Evolutionary conservation across 1,140 invertebrate species (phyloP), one percentile per base, ranked within the genome.

Genomic region (Drosophila murphyi): DNA sequence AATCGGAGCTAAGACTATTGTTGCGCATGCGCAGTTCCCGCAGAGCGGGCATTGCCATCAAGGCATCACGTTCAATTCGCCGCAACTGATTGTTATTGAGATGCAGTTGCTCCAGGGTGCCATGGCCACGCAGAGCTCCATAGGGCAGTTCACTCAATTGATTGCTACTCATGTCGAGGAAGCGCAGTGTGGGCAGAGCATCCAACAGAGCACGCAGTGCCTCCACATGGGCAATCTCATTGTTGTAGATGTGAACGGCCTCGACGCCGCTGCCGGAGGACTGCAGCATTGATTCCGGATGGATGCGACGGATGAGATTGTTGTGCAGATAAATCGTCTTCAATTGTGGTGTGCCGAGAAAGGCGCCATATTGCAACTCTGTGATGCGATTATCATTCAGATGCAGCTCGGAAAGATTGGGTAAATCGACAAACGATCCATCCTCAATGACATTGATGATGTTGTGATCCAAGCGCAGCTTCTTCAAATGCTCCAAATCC

Each of bases 271-370:
- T 96, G 4, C 94, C 94, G 0, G 94, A 95, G 47, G 95, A 93
- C 71, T 96, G 96, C 2, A 96, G 93, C 91, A 97, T 96, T 69
- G 96, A 96, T 80, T 97, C 96, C 1, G 96, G 96, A 82, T 97
- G 96, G 34, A 97, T 95, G 62, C 95, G 94, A 29, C 95, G 94
- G n/a, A 98, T 94, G 12, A 94, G 93, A 92, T 98, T 98, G 65
- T 96, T 94, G 90, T 96, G 97, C 61, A 98, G 92, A 86, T 97
- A 96, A 2, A 97, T 92, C 1, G 94, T 94, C 78, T 95, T 94
- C 47, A 98, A 92, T 34, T 94, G 93, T 0, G 97, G 96, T 1
- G 97, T 94, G 76, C 96, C 94, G 82, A 97, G 95, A 82, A 98
- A 97, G 5, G 97, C 95, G 4, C 96, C 96, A 72, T 95, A 94